These are phyloP conservation scores for Arctopsyche grandis DNA, from an alignment of 1,140 invertebrate genomes.

Conservation along the genomic window DNA sequence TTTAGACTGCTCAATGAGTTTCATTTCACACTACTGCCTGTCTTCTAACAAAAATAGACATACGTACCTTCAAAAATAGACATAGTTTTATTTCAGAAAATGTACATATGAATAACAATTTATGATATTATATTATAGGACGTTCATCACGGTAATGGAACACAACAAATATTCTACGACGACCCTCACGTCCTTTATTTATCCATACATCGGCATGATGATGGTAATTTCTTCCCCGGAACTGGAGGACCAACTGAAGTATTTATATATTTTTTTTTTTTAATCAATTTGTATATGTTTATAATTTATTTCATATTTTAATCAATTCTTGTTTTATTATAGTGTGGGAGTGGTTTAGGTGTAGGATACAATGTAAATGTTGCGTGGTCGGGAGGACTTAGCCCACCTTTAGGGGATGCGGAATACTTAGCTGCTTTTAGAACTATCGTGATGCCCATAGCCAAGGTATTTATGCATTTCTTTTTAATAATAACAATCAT, in stretches of 20 bases:
- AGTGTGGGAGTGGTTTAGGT: slow-evolving; percentile 90
- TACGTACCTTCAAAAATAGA: not conserved
- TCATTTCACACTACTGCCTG: too few relatives aligned
- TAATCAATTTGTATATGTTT: not conserved
- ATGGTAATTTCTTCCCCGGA: slow-evolving; percentile 99
- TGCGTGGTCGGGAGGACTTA: slow-evolving; percentile 91
- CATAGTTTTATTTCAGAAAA: not conserved
- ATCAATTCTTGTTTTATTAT: slow-evolving; percentile 49
- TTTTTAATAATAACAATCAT: not conserved
- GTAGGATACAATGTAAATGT: slow-evolving; percentile 97
- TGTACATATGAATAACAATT: too few relatives aligned
- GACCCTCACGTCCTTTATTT: slow-evolving; percentile 95
- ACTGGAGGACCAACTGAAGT: slow-evolving; percentile 90
- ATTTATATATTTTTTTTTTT: slow-evolving; percentile 39
- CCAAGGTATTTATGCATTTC: slow-evolving; percentile 71
- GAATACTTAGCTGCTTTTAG: slow-evolving; percentile 98
- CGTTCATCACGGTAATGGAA: slow-evolving; percentile 99
- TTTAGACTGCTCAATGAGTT: too few relatives aligned
- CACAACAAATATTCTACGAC: slow-evolving; percentile 98
- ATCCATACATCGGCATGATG: slow-evolving; percentile 98
- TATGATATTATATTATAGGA: slow-evolving; percentile 72
- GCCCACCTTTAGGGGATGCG: slow-evolving; percentile 94
- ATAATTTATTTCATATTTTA: slow-evolving; percentile 24
- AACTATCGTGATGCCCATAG: slow-evolving; percentile 91
- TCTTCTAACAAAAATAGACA: too few relatives aligned